These are phyloP conservation scores for Drosophila pallidifrons DNA, from an alignment of 1,140 invertebrate genomes.

Conservation along the genomic window DNA sequence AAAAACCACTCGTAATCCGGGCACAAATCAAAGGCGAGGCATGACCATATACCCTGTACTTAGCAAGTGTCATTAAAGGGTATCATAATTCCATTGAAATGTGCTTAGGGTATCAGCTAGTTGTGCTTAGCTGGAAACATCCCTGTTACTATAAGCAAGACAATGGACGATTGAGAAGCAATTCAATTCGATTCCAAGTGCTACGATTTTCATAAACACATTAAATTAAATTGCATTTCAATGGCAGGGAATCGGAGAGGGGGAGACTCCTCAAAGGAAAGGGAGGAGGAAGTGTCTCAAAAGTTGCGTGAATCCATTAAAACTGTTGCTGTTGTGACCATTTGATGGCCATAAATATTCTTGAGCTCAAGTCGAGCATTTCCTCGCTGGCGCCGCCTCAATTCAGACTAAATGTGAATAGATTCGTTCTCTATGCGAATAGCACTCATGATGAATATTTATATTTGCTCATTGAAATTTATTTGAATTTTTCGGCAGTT, in stretches of 20 bases:
- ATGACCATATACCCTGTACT: slow-evolving; percentile 5
- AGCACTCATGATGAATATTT: slow-evolving; percentile 3
- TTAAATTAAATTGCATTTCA: slow-evolving; percentile 84
- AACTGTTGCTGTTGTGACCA: slow-evolving; percentile 36
- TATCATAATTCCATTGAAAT: too few relatives aligned
- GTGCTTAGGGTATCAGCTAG: not conserved
- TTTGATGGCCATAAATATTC: slow-evolving; percentile 53
- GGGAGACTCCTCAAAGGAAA: not conserved
- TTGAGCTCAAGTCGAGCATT: slow-evolving; percentile 11
- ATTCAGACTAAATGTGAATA: slow-evolving; percentile 6
- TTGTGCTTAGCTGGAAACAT: not conserved
- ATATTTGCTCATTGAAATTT: not conserved
- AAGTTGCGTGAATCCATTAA: slow-evolving; percentile 68
- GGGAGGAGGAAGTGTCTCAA: slow-evolving; percentile 34
- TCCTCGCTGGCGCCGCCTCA: slow-evolving; percentile 31
- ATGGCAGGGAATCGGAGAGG: slow-evolving; percentile 23
- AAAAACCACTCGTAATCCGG: slow-evolving; percentile 23
- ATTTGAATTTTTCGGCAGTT: not conserved
- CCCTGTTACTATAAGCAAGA: slow-evolving; percentile 29
- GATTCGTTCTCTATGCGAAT: not conserved
- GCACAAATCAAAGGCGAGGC: slow-evolving; percentile 65
- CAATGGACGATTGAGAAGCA: slow-evolving; percentile 51
- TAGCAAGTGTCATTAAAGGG: too few relatives aligned
- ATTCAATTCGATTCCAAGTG: slow-evolving; percentile 65
- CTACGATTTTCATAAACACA: slow-evolving; percentile 79